These are phyloP conservation scores for Mesaphorura yosii DNA, from an alignment of 1,140 invertebrate genomes.

Conservation along the genomic window DNA sequence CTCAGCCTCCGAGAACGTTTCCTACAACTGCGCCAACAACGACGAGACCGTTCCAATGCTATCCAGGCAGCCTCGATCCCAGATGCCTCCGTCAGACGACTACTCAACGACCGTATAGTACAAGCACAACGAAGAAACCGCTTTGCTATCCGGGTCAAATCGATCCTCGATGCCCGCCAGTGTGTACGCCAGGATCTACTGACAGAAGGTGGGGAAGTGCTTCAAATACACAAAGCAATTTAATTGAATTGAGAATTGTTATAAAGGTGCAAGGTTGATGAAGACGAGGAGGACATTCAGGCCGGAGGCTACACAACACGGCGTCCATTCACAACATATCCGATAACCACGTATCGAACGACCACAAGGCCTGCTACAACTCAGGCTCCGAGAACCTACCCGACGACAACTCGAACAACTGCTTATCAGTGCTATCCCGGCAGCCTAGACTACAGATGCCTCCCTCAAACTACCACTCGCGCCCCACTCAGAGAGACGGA, in stretches of 20 bases:
- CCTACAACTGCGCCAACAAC: constrained; percentile 5
- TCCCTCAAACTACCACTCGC: too few relatives aligned
- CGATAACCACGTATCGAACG: background rate
- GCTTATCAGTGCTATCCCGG: background rate
- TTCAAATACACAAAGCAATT: constrained; percentile 17
- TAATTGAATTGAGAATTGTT: background rate
- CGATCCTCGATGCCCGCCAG: constrained; percentile 37
- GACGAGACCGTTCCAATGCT: constrained; percentile 30
- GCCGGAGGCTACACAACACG: background rate
- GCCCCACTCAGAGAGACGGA: too few relatives aligned
- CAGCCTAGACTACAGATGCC: too few relatives aligned
- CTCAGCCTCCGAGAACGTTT: constrained; percentile 5
- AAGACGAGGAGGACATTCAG: constrained; percentile 8
- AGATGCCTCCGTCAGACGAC: constrained; percentile 21
- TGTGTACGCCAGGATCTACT: constrained; percentile 14
- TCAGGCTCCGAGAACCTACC: constrained; percentile 43
- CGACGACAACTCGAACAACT: background rate
- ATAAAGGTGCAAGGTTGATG: background rate
- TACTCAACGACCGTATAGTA: background rate
- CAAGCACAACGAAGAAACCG: constrained; percentile 28
- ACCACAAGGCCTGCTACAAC: constrained; percentile 31
- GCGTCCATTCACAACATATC: background rate
- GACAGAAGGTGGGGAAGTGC: constrained; percentile 31
- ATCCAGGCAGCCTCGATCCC: constrained; percentile 37
- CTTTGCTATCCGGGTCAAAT: constrained; percentile 35